phyloP scores from a whole-genome alignment of 2,888 invertebrate genomes.

The Drosophila subsilvestris region DNA sequence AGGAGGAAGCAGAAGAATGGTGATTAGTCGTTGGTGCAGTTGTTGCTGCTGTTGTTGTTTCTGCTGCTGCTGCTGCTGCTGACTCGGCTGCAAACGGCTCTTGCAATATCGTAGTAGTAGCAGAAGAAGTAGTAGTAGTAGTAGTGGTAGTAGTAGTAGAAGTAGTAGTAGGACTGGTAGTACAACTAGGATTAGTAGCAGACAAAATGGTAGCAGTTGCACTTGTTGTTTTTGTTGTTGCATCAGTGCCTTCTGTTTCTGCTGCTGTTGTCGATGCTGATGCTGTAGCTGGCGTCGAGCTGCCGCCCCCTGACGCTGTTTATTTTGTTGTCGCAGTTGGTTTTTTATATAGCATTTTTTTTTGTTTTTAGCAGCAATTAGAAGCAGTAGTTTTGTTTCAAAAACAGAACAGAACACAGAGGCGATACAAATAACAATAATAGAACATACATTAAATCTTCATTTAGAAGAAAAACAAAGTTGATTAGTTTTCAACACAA shows the following conservation, averaged over 20 bases:
- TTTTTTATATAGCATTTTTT: conserved; percentile 14
- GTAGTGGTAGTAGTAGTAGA: conserved; percentile 49
- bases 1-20: conserved; percentile 84
- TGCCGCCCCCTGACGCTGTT: conserved; percentile 53
- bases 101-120: conserved; percentile 60
- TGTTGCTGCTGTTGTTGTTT: conserved; percentile 69
- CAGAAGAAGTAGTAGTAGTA: conserved; percentile 37
- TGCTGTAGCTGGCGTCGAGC: conserved; percentile 73
- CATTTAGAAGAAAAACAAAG: conserved; percentile 38
- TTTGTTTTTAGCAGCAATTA: conserved; percentile 60
- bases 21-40: conserved; percentile 82
- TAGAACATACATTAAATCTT: conserved; percentile 54
- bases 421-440: conserved; percentile 77
- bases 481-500: conserved; percentile 18
- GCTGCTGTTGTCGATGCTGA: conserved; percentile 45
- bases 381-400: conserved; percentile 56
- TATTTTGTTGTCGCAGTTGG: conserved; percentile 58
- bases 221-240: conserved; percentile 15
- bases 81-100: conserved; percentile 40
- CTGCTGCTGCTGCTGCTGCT: conserved; percentile 52
- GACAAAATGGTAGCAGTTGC: conserved; percentile 60
- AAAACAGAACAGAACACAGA: conserved; percentile 76
- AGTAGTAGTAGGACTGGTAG: conserved; percentile 56
- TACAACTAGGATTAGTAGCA: conserved; percentile 58
- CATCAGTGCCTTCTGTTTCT: conserved; percentile 15